Conservation (phyloP, 2,797 vertebrate genomes). For the Fistularia tabacaria region DNA sequence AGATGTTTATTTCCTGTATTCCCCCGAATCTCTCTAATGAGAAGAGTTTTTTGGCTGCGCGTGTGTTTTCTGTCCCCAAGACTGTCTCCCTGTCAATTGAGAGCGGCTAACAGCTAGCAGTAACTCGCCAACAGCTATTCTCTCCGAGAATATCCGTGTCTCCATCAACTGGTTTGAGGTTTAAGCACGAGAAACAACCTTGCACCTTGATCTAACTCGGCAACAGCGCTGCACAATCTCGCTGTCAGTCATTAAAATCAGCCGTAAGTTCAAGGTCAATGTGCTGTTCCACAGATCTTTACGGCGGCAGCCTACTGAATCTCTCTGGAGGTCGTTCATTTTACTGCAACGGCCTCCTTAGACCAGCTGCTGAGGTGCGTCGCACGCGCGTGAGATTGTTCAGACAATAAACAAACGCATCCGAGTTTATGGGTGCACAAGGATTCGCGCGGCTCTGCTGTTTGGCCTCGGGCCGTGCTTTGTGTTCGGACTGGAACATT, state of each 20-base stretch:
- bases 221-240: neutral
- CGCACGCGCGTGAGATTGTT: too few relatives aligned
- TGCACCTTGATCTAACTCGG: slow-evolving; percentile 31
- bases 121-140: neutral
- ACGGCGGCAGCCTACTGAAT: slow-evolving; percentile 33
- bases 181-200: neutral
- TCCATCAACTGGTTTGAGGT: slow-evolving; percentile 13
- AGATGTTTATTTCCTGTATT: slow-evolving; percentile 2
- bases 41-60: slow-evolving; percentile 5
- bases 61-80: too few relatives aligned
- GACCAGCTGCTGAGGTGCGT: slow-evolving; percentile 2
- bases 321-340: slow-evolving; percentile 10
- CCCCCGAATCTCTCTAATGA: slow-evolving; percentile 17
- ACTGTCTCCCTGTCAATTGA: too few relatives aligned
- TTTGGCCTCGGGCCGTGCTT: too few relatives aligned
- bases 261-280: slow-evolving; percentile 25
- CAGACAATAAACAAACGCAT: too few relatives aligned
- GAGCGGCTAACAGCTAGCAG: neutral
- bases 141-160: slow-evolving; percentile 2
- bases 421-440: too few relatives aligned
- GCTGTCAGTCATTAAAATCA: slow-evolving; percentile 1
- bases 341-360: too few relatives aligned
- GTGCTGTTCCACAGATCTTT: slow-evolving; percentile 44
- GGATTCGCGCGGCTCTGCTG: too few relatives aligned
- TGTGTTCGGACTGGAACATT: too few relatives aligned